A percentile compares a stretch with the other conserved stretches of the same genome.
These are phyloP conservation scores for Aramus guarauna DNA, from an alignment of 2,113 vertebrate genomes.

Conservation along the genomic window DNA sequence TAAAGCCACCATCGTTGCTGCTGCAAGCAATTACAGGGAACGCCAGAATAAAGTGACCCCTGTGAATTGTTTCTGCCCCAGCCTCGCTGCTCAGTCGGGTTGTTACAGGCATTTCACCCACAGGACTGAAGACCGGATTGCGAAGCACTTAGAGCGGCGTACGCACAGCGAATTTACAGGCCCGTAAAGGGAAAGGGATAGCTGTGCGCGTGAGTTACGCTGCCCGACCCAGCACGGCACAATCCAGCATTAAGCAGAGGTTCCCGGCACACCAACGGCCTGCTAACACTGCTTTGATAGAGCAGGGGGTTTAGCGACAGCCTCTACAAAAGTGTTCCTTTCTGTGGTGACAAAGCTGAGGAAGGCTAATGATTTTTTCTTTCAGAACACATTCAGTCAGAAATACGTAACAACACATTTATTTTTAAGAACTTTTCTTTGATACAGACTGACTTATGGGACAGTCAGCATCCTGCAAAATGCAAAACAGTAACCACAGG, in stretches of 20 bases:
- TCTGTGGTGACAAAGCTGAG: neutral
- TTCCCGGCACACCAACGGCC: neutral
- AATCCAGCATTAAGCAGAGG: neutral
- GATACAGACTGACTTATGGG: neutral
- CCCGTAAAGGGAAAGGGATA: neutral
- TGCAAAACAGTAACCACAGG: neutral
- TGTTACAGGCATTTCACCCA: neutral
- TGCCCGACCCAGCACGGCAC: neutral
- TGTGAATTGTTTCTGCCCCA: neutral
- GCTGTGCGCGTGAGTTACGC: neutral
- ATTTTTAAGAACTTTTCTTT: neutral
- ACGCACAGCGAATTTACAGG: neutral
- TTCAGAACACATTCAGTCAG: neutral
- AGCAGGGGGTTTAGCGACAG: neutral
- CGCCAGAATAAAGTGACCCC: neutral
- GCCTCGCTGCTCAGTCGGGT: accelerated
- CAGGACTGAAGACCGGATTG: neutral
- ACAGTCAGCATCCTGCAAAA: neutral
- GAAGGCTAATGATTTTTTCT: neutral
- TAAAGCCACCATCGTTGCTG: neutral
- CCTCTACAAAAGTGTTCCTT: neutral
- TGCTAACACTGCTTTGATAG: neutral
- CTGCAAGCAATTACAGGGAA: neutral
- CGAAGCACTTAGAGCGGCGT: neutral
- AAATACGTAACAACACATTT: neutral